phyloP scores from a whole-genome alignment of 2,113 vertebrate genomes.

The Romanogobio albipinnatus region DNA sequence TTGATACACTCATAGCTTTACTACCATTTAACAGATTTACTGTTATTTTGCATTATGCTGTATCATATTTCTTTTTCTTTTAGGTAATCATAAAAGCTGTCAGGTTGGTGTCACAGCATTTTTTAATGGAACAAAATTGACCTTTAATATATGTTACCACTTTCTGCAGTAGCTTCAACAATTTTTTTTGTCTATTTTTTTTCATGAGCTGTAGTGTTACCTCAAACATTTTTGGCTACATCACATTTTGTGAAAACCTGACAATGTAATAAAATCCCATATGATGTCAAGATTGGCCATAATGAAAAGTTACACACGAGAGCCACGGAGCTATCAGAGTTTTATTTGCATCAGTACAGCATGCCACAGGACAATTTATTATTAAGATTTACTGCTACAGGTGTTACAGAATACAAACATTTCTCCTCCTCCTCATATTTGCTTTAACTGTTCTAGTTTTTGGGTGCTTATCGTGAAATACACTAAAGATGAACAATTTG shows the following conservation, averaged over 20 bases:
- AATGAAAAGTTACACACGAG: background rate
- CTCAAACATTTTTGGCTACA: background rate
- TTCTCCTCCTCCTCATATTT: background rate
- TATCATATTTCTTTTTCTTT: background rate
- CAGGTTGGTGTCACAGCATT: background rate
- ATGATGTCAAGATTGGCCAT: background rate
- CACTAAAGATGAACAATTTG: background rate
- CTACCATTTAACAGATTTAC: background rate
- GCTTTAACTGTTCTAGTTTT: background rate
- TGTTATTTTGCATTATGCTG: background rate
- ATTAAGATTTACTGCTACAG: background rate
- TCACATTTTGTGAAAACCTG: background rate
- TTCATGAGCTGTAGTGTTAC: background rate
- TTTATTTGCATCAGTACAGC: background rate
- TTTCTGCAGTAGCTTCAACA: conserved; percentile 5
- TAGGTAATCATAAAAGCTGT: background rate
- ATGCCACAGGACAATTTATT: background rate
- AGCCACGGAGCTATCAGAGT: background rate
- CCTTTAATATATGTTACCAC: background rate
- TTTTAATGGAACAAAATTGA: background rate
- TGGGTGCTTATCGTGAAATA: background rate
- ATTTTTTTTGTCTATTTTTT: background rate
- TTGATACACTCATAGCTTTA: background rate
- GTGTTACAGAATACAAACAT: background rate
- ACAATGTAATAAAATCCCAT: background rate